These are phyloP conservation scores for Hipparchia sbordonii DNA, from an alignment of 2,888 invertebrate genomes.

Conservation along the genomic window DNA sequence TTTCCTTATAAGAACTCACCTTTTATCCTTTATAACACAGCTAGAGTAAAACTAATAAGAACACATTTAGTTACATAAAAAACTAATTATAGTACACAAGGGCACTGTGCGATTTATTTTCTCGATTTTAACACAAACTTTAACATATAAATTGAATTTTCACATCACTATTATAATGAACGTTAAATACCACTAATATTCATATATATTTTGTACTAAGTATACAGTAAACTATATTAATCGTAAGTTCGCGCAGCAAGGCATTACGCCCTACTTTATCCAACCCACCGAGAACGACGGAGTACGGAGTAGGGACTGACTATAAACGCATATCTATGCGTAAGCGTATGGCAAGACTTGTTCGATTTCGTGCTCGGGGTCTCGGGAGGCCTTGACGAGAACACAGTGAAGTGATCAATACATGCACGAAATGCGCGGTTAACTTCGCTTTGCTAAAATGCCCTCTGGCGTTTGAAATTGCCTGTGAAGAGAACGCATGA, in stretches of 20 bases:
- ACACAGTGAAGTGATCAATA: constrained; percentile 23
- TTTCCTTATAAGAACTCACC: constrained; percentile 55
- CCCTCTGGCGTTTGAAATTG: constrained; percentile 15
- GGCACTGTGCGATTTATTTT: constrained; percentile 47
- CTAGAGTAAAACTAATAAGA: constrained; percentile 51
- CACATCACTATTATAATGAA: constrained; percentile 63
- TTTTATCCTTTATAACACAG: constrained; percentile 50
- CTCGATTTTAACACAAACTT: constrained; percentile 29
- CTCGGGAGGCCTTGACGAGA: background rate
- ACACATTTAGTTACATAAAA: constrained; percentile 58
- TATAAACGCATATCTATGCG: constrained; percentile 26
- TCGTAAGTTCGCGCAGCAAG: constrained; percentile 46
- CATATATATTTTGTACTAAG: constrained; percentile 21
- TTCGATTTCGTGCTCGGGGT: constrained; percentile 27
- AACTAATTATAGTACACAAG: constrained; percentile 60
- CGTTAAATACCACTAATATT: constrained; percentile 29
- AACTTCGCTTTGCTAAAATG: constrained; percentile 24
- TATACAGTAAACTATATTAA: constrained; percentile 26
- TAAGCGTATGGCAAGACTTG: constrained; percentile 21
- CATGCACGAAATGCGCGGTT: constrained; percentile 7
- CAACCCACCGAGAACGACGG: constrained; percentile 36
- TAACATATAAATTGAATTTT: constrained; percentile 43
- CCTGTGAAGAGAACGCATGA: background rate
- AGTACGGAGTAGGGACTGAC: constrained; percentile 27
- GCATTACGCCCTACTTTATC: constrained; percentile 46